Evolutionary conservation across 2,888 invertebrate genomes (phyloP).

Genomic region (Onchidella celtica): DNA sequence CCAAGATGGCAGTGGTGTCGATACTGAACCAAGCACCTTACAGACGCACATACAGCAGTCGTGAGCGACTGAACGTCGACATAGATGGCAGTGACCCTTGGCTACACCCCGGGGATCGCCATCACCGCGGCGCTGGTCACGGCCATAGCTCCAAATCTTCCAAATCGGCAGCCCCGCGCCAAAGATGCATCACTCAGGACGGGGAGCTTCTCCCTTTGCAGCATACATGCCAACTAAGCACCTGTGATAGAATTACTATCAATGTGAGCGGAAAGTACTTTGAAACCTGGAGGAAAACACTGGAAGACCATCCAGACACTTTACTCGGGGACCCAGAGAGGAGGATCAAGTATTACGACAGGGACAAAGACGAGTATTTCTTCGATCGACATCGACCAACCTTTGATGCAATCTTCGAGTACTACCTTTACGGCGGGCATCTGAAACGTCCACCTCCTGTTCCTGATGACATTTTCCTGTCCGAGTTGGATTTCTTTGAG

Average conservation of each 20-base stretch:
- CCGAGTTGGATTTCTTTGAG: conserved; percentile 79
- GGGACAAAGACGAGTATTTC: conserved; percentile 77
- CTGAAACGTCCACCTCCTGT: conserved; percentile 77
- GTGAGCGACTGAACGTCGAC: conserved; percentile 67
- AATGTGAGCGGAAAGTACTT: conserved; percentile 80
- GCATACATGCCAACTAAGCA: conserved; percentile 72
- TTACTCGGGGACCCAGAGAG: conserved; percentile 78
- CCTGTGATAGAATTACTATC: conserved; percentile 77
- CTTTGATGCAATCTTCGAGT: conserved; percentile 80
- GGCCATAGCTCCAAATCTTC: neutral
- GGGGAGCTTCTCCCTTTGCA: conserved; percentile 53
- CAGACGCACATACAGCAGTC: conserved; percentile 64
- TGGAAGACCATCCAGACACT: conserved; percentile 78
- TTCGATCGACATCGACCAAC: conserved; percentile 79
- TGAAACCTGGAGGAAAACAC: conserved; percentile 76
- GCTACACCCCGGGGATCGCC: conserved; percentile 38
- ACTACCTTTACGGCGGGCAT: conserved; percentile 79
- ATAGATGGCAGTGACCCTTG: conserved; percentile 56
- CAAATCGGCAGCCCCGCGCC: neutral
- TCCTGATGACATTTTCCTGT: conserved; percentile 79
- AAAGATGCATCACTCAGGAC: conserved; percentile 39
- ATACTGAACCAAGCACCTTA: conserved; percentile 73
- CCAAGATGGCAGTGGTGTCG: conserved; percentile 69
- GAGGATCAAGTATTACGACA: conserved; percentile 77
- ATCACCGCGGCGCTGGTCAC: neutral